Evolutionary conservation across 2,888 invertebrate species (phyloP).

Genomic region (Amphipoea oculea): DNA sequence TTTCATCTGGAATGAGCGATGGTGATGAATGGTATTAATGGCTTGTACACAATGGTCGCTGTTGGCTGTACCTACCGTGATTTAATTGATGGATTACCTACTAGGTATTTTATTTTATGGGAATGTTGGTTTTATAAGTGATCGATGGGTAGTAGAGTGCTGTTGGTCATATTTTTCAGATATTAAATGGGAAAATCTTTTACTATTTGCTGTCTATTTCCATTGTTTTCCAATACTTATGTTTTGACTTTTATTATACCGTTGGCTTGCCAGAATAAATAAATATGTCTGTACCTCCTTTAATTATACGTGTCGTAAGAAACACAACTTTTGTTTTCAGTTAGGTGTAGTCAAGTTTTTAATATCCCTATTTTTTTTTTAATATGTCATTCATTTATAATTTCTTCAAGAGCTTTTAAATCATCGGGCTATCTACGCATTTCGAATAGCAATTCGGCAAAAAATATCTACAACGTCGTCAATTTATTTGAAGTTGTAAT

Average conservation of each 20-base stretch:
- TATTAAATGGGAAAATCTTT: not conserved
- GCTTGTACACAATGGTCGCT: conserved; percentile 28
- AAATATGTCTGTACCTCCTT: too few species aligned
- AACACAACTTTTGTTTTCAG: not conserved
- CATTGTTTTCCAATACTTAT: not conserved
- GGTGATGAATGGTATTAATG: conserved; percentile 41
- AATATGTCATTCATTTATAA: not conserved
- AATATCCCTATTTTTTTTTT: too few species aligned
- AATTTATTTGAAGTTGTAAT: conserved; percentile 38
- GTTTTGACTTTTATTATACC: too few species aligned
- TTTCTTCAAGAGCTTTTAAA: not conserved
- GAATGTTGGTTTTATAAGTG: conserved; percentile 22
- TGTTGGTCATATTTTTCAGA: not conserved
- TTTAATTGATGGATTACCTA: conserved; percentile 49
- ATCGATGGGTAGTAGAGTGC: conserved; percentile 18
- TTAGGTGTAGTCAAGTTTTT: not conserved
- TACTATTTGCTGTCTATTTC: not conserved
- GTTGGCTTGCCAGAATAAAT: too few species aligned
- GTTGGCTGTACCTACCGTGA: conserved; percentile 25
- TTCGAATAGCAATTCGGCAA: conserved; percentile 7
- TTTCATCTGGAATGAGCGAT: conserved; percentile 93
- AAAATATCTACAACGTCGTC: conserved; percentile 8
- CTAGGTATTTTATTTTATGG: conserved; percentile 31
- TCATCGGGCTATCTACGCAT: not conserved
- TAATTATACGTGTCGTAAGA: not conserved